phyloP scores from a whole-genome alignment of 2,113 vertebrate genomes.

The Chunga burmeisteri region DNA sequence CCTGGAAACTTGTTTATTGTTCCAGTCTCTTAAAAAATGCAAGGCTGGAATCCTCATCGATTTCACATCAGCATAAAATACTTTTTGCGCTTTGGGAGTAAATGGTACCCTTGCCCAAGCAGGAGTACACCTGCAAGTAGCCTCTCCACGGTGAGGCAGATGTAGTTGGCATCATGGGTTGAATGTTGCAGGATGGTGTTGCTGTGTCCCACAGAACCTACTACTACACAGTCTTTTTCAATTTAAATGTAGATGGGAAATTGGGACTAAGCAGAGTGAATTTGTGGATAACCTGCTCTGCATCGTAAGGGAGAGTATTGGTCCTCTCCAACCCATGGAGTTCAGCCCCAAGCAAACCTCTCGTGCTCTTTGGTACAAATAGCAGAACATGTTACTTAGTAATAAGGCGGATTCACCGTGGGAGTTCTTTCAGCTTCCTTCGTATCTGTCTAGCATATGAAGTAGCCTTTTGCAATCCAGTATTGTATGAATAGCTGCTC shows the following conservation, averaged over 20 bases:
- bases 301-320: not conserved
- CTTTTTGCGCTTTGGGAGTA: not conserved
- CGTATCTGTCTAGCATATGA: not conserved
- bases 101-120: accelerated
- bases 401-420: not conserved
- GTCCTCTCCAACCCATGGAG: not conserved
- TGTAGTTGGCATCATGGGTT: no score
- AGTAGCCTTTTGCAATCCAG: not conserved
- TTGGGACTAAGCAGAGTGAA: not conserved
- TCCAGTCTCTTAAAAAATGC: not conserved
- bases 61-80: not conserved
- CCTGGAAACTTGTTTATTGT: conserved; percentile 20
- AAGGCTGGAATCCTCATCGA: not conserved
- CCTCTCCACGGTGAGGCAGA: accelerated
- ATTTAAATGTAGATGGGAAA: not conserved
- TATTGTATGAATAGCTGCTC: not conserved
- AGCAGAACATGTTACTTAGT: not conserved
- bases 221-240: accelerated
- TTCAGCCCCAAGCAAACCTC: not conserved
- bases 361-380: not conserved
- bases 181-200: not conserved
- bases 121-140: not conserved
- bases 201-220: not conserved
- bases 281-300: not conserved
- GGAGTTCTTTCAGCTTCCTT: not conserved